Evolutionary conservation across 2,797 vertebrate species (phyloP), one percentile per base, ranked within the genome.

Genomic region (Eleutherodactylus coqui): DNA sequence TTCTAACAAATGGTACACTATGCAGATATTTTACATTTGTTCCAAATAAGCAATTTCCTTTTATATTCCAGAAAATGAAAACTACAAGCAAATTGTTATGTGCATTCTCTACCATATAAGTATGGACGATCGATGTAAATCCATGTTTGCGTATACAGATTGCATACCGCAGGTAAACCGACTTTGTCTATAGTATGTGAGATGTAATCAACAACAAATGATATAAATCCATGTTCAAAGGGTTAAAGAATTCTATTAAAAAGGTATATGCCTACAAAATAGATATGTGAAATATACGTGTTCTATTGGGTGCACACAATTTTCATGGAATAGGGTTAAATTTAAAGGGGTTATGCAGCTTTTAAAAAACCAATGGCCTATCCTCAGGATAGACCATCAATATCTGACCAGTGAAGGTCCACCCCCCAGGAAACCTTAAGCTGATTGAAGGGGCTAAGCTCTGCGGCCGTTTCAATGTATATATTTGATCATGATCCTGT

Each of bases 51-150:
- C 62, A 38, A 41, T 41, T 70, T 8, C 32, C 36, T 38, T 70
- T 41, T 70, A 41, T 41, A 41, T 70, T 70, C 13, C 36, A 97
- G 97, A 95, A 91, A 97, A 97, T 88, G 96, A 98, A 93, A 96
- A 85, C 91, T 97, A 98, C 93, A 96, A 95, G 90, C 97, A 96
- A 92, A 93, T 97, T 88, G 95, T 96, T 60, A 95, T 97, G 95
- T 96, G 96, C 91, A 95, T 99, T 90, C 95, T 99, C 87, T 97
- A 98, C 92, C 97, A 97, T 92, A 96, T 99, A 93, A 98, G 95
- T 91, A 95, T 97, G 95, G 97, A 96, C 76, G 96, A 98, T 90
- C 94, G 94, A 88, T 97, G 96, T 92, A 97, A 96, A 91, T 96
- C 97, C 55, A 95, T 97, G 96, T 99, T 98, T 92, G 96, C 97